phyloP scores from a whole-genome alignment of 2,888 invertebrate genomes.

The Fissipunctia ypsillon region DNA sequence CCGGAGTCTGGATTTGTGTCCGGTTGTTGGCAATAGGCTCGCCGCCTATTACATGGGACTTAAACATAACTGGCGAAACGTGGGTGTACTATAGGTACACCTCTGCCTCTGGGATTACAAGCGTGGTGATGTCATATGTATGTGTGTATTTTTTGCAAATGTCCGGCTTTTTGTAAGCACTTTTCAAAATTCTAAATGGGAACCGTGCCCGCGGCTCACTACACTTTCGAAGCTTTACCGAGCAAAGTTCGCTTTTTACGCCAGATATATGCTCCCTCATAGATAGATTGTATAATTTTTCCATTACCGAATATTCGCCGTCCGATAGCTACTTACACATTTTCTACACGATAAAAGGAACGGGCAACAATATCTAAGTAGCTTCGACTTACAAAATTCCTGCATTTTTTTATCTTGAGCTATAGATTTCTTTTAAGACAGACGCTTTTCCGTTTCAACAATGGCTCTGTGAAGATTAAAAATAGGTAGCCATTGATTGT shows the following conservation, averaged over 20 bases:
- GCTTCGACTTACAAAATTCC: conserved; percentile 41
- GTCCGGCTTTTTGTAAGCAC: too few species aligned
- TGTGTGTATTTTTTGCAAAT: too few species aligned
- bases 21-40: too few species aligned
- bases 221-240: conserved; percentile 15
- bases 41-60: too few species aligned
- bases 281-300: conserved; percentile 61
- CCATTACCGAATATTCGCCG: conserved; percentile 57
- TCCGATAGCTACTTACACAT: conserved; percentile 49
- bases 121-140: too few species aligned
- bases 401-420: conserved; percentile 42
- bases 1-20: too few species aligned
- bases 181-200: neutral
- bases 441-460: conserved; percentile 56
- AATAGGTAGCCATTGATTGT: conserved; percentile 59
- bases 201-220: neutral
- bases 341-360: conserved; percentile 53
- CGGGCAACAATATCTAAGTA: conserved; percentile 51
- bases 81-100: too few species aligned
- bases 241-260: conserved; percentile 29
- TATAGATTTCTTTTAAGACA: conserved; percentile 49
- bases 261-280: conserved; percentile 50
- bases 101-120: too few species aligned
- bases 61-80: too few species aligned
- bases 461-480: conserved; percentile 62